Evolutionary conservation across 1,140 invertebrate species (phyloP), one percentile per base, ranked within the genome.

Genomic region (Sycobia sp.): DNA sequence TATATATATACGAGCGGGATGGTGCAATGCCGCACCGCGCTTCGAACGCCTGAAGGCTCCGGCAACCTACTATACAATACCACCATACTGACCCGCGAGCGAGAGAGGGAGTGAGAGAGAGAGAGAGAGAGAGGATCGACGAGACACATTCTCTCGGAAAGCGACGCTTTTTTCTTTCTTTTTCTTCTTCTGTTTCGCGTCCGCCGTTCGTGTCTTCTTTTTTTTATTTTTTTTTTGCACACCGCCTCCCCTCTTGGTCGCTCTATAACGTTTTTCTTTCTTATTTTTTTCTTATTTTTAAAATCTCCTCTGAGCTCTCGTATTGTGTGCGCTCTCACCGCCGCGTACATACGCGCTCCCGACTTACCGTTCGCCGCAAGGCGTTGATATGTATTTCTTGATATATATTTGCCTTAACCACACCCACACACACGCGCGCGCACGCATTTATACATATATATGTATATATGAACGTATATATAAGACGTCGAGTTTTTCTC

Each of bases 11-110:
- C n/a, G n/a, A n/a, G 69, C 22, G 36, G 4, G 49, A 78, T 80
- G 75, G 73, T 78, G 79, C 76, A 81, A 81, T 68, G 70, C 58
- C 76, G 69, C 73, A 32, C n/a, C n/a, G n/a, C n/a, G n/a, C n/a
- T n/a, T n/a, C n/a, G n/a, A n/a, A n/a, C 51, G 53, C 59, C 59
- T 41, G 39, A 69, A 75, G 79, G 79, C 77, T 72, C 68, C 71
- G 69, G 73, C 76, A 79, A 76, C 73, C 75, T 78, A 77, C 74
- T 76, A 76, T 62, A n/a, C n/a, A n/a, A n/a, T n/a, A n/a, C n/a
- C n/a, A n/a, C n/a, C n/a, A n/a, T n/a, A n/a, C n/a, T n/a, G n/a
- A n/a, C 47, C 47, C 47, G 47, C 47, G n/a, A n/a, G n/a, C n/a
- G n/a, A n/a, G n/a, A n/a, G n/a, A n/a, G n/a, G n/a, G n/a, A n/a